Percentiles rank a stretch among this genome's conserved stretches.
phyloP scores from a whole-genome alignment of 2,888 invertebrate species.

The Digitonthophagus gazella region DNA sequence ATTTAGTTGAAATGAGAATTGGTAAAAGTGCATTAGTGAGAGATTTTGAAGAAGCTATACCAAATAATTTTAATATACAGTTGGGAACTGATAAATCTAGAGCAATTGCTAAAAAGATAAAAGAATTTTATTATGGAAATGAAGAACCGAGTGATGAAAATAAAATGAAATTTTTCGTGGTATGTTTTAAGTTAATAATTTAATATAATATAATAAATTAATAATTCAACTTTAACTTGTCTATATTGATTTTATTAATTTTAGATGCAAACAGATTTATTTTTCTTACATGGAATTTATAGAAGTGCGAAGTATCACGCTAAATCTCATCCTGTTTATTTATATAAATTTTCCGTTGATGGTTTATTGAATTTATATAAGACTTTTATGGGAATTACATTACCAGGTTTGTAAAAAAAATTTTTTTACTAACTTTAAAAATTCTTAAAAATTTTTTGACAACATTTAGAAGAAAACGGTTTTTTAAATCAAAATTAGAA shows the following conservation, averaged over 20 bases:
- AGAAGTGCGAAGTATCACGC: constrained; percentile 30
- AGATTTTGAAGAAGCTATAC: constrained; percentile 34
- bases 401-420: too few species aligned
- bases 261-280: constrained; percentile 35
- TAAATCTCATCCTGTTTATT: constrained; percentile 32
- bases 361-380: constrained; percentile 33
- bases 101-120: constrained; percentile 31
- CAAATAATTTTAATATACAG: constrained; percentile 30
- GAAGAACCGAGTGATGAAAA: constrained; percentile 28
- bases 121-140: constrained; percentile 33
- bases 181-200: constrained; percentile 24
- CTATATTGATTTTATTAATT: constrained; percentile 14
- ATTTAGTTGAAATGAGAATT: constrained; percentile 28
- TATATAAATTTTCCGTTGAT: constrained; percentile 36
- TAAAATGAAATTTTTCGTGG: constrained; percentile 44
- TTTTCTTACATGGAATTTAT: constrained; percentile 34
- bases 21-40: constrained; percentile 24
- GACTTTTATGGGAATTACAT: constrained; percentile 26
- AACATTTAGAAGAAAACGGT: too few species aligned
- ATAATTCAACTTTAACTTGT: not conserved
- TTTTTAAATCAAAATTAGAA: too few species aligned
- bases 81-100: constrained; percentile 29
- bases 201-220: constrained; percentile 8
- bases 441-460: too few species aligned
- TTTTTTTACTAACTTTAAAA: too few species aligned